Evolutionary conservation across 2,888 invertebrate genomes (phyloP).

Genomic region (Arctia plantaginis): DNA sequence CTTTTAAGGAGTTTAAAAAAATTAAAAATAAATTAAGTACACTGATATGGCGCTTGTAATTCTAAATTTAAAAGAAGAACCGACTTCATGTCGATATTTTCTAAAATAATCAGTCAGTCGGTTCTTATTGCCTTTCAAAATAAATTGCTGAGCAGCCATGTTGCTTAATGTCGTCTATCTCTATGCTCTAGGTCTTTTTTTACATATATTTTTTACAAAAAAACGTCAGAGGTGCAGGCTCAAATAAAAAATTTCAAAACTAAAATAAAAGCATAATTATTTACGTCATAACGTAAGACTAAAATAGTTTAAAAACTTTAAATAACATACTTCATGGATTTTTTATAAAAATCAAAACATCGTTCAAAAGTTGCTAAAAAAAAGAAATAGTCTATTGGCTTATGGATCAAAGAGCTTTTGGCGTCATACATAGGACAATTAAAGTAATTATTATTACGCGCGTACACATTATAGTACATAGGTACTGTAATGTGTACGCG

Average conservation of each 20-base stretch:
- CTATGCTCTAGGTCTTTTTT: too few relatives aligned
- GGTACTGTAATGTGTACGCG: neutral
- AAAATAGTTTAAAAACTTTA: too few relatives aligned
- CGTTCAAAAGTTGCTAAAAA: neutral
- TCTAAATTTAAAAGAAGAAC: neutral
- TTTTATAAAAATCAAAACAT: too few relatives aligned
- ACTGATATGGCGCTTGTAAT: too few relatives aligned
- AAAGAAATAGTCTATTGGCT: neutral
- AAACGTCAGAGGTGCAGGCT: too few relatives aligned
- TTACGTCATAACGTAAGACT: too few relatives aligned
- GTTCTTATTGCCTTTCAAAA: too few relatives aligned
- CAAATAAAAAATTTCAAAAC: too few relatives aligned
- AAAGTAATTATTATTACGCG: constrained; percentile 7
- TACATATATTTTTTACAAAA: too few relatives aligned
- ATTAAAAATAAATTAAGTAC: neutral
- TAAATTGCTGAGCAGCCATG: neutral
- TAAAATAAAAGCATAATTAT: too few relatives aligned
- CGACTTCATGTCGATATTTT: neutral
- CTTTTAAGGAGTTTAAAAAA: neutral
- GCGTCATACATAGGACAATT: constrained; percentile 1
- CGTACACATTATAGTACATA: neutral
- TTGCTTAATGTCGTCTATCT: neutral
- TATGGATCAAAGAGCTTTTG: neutral
- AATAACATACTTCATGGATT: too few relatives aligned
- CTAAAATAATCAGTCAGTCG: neutral